Evolutionary conservation across 2,113 vertebrate genomes (phyloP), one percentile per base, ranked within the genome.

Genomic region (Leptobrachium leishanense): DNA sequence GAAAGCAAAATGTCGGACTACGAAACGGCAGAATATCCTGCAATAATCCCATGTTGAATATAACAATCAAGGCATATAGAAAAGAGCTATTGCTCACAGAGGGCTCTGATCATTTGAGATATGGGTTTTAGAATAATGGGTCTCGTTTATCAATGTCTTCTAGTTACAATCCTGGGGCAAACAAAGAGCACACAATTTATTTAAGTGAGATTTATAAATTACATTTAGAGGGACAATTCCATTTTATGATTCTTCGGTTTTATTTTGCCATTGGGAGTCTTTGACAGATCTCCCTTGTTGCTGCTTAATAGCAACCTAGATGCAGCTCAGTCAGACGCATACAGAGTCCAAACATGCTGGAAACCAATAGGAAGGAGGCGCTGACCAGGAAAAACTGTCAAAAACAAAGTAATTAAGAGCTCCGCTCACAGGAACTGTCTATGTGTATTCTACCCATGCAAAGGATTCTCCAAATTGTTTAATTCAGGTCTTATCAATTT

Each of bases 1-100:
- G 62, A 73, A 79, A 40, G 69, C 62, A 72, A 79, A 79, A 79
- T 79, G 76, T 79, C 68, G 59, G 59, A 72, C 65, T 10, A 63
- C 41, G 69, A 55, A 75, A 65, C 53, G 20, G 20, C 20, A 31
- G 20, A 31, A 31, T 31, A 31, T 31, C 20, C 5, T 71, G 68
- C 68, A 72, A 43, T 39, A 50, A 73, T 79, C 57, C 53, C 70
- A 54, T 43, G 44, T 12, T 7, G 7, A 20, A 50, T 40, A 6
- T 59, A 2, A 15, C 55, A 59, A 71, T 64, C 57, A 41, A 62
- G 41, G 54, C 46, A 57, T n/a, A 31, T 9, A 42, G 46, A 46
- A 70, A 53, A 43, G 72, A 53, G 15, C 54, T 13, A 54, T 79
- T 73, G 62, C 70, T 73, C 43, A 57, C 8, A 43, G 50, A 73